Percentiles rank a stretch among this genome's conserved stretches.
Evolutionary conservation across 2,113 vertebrate genomes (phyloP).

Genomic region (Mus spicilegus): DNA sequence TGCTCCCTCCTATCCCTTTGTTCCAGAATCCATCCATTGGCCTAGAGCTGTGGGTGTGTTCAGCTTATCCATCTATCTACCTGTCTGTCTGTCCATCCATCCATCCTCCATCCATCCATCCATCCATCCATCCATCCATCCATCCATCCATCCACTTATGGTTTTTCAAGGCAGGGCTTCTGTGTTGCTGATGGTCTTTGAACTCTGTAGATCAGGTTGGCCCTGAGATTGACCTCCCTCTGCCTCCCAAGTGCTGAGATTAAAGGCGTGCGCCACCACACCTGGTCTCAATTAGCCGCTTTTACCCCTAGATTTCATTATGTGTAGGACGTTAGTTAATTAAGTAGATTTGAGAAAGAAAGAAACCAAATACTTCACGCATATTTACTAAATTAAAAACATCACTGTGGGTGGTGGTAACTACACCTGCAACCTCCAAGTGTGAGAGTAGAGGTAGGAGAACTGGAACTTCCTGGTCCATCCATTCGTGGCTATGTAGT

Average conservation of each 20-base stretch:
- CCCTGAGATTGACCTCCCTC: not conserved
- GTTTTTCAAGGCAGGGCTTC: not conserved
- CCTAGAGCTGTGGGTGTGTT: not conserved
- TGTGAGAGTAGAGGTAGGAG: not conserved
- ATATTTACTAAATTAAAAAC: constrained; percentile 1
- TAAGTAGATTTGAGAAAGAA: constrained; percentile 3
- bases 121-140: not conserved
- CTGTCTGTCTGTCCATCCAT: too few relatives aligned
- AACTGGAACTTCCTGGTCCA: not conserved
- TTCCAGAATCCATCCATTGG: not conserved
- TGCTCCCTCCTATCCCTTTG: not conserved
- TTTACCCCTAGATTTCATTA: not conserved
- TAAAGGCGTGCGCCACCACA: not conserved
- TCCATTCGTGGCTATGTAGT: not conserved
- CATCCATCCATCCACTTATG: not conserved
- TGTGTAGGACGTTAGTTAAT: not conserved
- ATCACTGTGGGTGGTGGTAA: not conserved
- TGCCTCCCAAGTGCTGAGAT: not conserved
- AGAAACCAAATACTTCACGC: not conserved
- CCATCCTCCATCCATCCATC: too few relatives aligned
- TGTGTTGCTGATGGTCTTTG: not conserved
- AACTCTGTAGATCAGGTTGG: not conserved
- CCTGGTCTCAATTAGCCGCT: not conserved
- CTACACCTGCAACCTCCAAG: not conserved
- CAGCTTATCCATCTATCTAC: not conserved